phyloP scores from a whole-genome alignment of 2,888 invertebrate species.

The Andrena bucephala region DNA sequence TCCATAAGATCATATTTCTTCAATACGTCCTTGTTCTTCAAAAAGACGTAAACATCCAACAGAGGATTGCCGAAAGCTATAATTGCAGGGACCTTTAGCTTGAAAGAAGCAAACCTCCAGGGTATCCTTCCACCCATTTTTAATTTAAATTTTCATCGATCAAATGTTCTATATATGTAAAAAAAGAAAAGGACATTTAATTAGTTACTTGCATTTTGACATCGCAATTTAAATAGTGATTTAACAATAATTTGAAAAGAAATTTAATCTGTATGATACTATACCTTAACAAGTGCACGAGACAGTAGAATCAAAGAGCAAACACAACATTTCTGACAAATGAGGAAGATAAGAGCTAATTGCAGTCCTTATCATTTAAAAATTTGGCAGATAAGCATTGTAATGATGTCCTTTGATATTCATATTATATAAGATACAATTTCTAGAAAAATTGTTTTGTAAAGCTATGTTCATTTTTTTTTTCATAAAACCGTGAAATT shows the following conservation, averaged over 20 bases:
- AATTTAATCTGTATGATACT: neutral
- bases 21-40: conserved; percentile 74
- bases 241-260: neutral
- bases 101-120: conserved; percentile 64
- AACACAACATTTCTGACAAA: conserved; percentile 11
- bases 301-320: neutral
- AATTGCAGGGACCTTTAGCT: conserved; percentile 75
- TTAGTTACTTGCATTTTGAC: neutral
- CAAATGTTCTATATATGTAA: neutral
- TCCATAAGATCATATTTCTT: conserved; percentile 78
- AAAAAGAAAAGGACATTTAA: neutral
- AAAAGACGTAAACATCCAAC: conserved; percentile 78
- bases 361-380: conserved; percentile 14
- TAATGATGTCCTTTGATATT: neutral
- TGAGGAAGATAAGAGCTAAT: neutral
- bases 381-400: conserved; percentile 3
- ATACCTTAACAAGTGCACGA: conserved; percentile 16
- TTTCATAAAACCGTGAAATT: neutral
- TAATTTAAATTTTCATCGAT: conserved; percentile 7
- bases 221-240: too few species aligned
- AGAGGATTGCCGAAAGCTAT: conserved; percentile 83
- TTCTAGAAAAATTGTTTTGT: neutral
- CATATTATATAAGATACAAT: neutral
- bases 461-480: conserved; percentile 8
- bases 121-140: conserved; percentile 73